These are phyloP conservation scores for Passer domesticus DNA, from an alignment of 2,113 vertebrate species.

Conservation along the genomic window DNA sequence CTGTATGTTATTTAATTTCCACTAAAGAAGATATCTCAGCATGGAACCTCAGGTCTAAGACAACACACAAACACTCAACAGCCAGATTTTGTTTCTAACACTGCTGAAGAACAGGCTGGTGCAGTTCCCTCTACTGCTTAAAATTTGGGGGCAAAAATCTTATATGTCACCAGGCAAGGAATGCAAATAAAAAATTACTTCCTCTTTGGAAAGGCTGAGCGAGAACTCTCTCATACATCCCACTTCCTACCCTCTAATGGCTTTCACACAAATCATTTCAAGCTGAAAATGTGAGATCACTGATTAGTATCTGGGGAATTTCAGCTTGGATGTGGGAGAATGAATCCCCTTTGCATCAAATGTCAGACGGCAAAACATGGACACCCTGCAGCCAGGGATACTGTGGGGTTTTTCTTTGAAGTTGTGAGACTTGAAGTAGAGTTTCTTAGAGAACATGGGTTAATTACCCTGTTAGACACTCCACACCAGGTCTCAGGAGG, in stretches of 20 bases:
- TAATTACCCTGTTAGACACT: slow-evolving; percentile 33
- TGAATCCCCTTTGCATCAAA: slow-evolving; percentile 46
- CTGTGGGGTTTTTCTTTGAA: slow-evolving; percentile 38
- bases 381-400: slow-evolving; percentile 48
- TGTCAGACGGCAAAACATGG: slow-evolving; percentile 23
- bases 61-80: slow-evolving; percentile 22
- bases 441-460: background rate
- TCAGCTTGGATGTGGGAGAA: slow-evolving; percentile 51
- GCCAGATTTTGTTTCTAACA: background rate
- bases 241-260: background rate
- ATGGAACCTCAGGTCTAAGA: slow-evolving; percentile 20
- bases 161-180: background rate
- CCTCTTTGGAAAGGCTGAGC: background rate
- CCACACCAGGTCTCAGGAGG: background rate
- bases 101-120: background rate
- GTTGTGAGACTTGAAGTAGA: slow-evolving; percentile 19
- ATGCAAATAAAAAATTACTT: slow-evolving; percentile 24
- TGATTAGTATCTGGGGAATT: slow-evolving; percentile 48
- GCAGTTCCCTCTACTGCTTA: background rate
- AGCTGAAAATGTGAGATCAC: slow-evolving; percentile 11
- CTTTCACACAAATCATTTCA: slow-evolving; percentile 11
- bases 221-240: background rate
- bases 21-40: slow-evolving; percentile 43
- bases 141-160: slow-evolving; percentile 15
- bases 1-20: slow-evolving; percentile 59